phyloP scores from a whole-genome alignment of 1,140 invertebrate species.

The Diuraphis noxia region DNA sequence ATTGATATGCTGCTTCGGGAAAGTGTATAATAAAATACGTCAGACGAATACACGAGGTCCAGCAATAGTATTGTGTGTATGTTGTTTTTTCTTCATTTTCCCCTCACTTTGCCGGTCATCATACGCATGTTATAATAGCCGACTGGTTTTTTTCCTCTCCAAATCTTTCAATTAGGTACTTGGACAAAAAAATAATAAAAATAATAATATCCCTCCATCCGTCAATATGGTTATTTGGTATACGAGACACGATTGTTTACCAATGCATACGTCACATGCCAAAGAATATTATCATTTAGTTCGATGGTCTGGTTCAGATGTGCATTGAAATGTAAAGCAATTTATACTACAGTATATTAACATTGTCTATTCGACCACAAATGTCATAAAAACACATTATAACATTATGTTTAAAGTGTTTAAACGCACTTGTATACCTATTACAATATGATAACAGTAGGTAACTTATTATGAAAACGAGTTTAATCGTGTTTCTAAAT shows the following conservation, averaged over 20 bases:
- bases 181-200: not conserved
- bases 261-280: not conserved
- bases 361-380: not conserved
- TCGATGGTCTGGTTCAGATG: not conserved
- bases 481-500: not conserved
- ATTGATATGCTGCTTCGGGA: not conserved
- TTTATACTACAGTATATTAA: not conserved
- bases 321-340: not conserved
- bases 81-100: slow-evolving; percentile 3
- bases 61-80: not conserved
- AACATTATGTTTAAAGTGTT: not conserved
- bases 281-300: not conserved
- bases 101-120: not conserved
- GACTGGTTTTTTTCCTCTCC: not conserved
- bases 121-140: not conserved
- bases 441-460: not conserved
- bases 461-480: not conserved
- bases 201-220: not conserved
- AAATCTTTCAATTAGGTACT: not conserved
- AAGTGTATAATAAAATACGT: not conserved
- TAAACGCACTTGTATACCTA: not conserved
- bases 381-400: not conserved
- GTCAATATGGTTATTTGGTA: not conserved
- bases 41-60: not conserved
- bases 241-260: not conserved